Conservation (phyloP, 2,113 vertebrate species). For the Scomber japonicus region DNA sequence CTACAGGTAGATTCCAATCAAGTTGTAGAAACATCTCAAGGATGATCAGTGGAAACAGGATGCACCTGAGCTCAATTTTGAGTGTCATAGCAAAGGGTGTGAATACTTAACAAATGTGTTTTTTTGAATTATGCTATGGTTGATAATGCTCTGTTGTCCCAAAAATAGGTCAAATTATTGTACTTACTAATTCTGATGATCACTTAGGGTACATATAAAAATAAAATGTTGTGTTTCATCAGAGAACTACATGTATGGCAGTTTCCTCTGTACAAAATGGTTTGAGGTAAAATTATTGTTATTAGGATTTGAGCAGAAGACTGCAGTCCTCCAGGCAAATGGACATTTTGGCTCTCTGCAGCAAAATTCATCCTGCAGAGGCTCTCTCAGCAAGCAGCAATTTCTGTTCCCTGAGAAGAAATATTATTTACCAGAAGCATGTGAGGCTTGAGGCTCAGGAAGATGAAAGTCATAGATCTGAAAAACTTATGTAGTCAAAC, state of each 20-base stretch:
- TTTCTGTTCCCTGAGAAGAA: conserved; percentile 52
- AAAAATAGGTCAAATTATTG: conserved; percentile 12
- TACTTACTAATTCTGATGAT: neutral
- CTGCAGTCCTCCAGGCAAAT: conserved; percentile 40
- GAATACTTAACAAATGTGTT: neutral
- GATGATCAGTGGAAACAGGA: too few species aligned
- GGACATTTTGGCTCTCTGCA: conserved; percentile 50
- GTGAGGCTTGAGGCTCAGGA: conserved; percentile 36
- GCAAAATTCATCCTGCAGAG: conserved; percentile 38
- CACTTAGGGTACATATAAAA: neutral
- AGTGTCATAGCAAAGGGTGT: too few species aligned
- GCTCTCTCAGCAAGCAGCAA: conserved; percentile 36
- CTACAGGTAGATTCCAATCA: too few species aligned
- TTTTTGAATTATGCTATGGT: neutral
- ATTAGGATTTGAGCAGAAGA: conserved; percentile 46
- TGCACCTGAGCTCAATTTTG: too few species aligned
- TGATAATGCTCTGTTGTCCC: neutral
- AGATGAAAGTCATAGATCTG: conserved; percentile 47
- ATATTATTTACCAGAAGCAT: conserved; percentile 51
- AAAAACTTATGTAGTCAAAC: conserved; percentile 37
- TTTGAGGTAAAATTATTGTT: conserved; percentile 23
- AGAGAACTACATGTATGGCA: too few species aligned
- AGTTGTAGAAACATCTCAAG: too few species aligned
- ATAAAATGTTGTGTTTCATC: neutral
- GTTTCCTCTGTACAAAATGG: neutral